Base-by-base conservation (phyloP, 1,140 invertebrate species). In the Saxidomus purpurata region DNA sequence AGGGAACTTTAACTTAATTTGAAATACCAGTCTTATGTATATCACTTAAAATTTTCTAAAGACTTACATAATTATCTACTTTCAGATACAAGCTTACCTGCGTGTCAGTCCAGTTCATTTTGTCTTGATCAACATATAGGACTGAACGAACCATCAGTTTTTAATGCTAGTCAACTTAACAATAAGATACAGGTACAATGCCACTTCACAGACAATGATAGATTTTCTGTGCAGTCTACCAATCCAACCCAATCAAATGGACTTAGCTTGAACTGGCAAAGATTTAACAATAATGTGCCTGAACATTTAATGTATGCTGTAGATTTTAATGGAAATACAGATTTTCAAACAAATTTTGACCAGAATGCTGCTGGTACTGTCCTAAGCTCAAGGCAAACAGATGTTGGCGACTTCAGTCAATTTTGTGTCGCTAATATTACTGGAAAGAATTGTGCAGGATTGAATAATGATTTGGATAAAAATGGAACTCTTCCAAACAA, bases 171-270 rank as follows among this genome's bases (percentile, higher is more conserved):
- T 63, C 80, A 82, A 43, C 15, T 82, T n/a, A 63, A 82, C 59
- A 63, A 61, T n/a, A 61, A 28, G 8, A 59, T 63, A 19, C 13
- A 82, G 40, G 34, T 82, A 40, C 80, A 82, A n/a, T 61, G 11
- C 59, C 52, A 63, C 28, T 82, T 82, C 59, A 34, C 22, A 15
- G 55, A 63, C 0, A 43, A 40, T 28, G 80, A 82, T 63, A 38
- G 59, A n/a, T 82, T 82, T 63, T 36, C 80, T 63, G 80, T 82
- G 38, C 80, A 82, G 25, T 25, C 52, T n/a, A 59, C 31, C 8
- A 67, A n/a, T n/a, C 0, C n/a, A n/a, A 38, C 34, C 28, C 25
- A 38, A 71, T 38, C 67, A 38, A 38, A 22, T 22, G 34, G 17
- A 4, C 22, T 34, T 38, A 28, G 22, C 22, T 6, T 71, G 3